These are phyloP conservation scores for Drosophila orena DNA, from an alignment of 1,140 invertebrate genomes.

Conservation along the genomic window DNA sequence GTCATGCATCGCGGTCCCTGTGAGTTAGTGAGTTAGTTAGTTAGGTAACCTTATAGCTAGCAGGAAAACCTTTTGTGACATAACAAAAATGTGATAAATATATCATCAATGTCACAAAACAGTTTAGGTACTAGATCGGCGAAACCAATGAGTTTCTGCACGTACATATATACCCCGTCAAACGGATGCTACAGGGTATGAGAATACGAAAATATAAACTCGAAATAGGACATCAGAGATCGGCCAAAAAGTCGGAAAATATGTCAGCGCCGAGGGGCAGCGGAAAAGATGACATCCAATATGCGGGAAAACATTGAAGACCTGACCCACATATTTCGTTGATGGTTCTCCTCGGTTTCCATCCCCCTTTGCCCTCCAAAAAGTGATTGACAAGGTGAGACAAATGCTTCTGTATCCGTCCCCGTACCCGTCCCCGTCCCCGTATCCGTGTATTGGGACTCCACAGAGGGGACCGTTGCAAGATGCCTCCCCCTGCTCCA, in stretches of 20 bases:
- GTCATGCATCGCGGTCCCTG: not conserved
- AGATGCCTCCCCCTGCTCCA: constrained; percentile 27
- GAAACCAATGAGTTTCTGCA: too few species aligned
- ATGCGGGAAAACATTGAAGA: constrained; percentile 27
- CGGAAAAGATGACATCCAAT: constrained; percentile 36
- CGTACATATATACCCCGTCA: not conserved
- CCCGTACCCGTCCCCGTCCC: constrained; percentile 4
- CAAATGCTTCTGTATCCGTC: constrained; percentile 28
- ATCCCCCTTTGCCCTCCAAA: not conserved
- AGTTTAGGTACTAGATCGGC: too few species aligned
- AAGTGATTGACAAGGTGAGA: constrained; percentile 66
- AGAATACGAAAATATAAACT: constrained; percentile 25
- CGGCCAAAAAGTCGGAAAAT: constrained; percentile 31
- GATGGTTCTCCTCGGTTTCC: not conserved
- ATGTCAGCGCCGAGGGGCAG: constrained; percentile 2
- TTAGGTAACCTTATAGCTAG: not conserved
- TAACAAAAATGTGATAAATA: too few species aligned
- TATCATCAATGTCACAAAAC: not conserved
- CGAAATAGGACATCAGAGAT: constrained; percentile 39
- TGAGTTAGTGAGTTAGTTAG: not conserved
- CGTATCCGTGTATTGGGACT: constrained; percentile 35
- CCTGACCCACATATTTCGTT: constrained; percentile 39
- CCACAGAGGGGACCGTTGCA: constrained; percentile 39
- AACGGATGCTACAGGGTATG: not conserved
- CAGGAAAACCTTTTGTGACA: not conserved